These are phyloP conservation scores for Agrochola circellaris DNA, from an alignment of 2,888 invertebrate species.

Conservation along the genomic window DNA sequence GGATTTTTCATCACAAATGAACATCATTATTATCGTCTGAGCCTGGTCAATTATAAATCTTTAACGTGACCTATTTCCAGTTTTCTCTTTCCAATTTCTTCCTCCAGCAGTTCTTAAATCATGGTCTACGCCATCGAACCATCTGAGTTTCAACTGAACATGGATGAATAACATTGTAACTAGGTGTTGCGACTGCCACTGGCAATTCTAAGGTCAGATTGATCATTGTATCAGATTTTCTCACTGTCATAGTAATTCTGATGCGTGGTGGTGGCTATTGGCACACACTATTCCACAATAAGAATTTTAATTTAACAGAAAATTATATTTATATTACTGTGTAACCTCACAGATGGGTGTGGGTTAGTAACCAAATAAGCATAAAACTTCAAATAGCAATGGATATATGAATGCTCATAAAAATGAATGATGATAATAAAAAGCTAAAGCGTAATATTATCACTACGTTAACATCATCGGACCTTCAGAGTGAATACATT, in stretches of 20 bases:
- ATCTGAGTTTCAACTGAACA: background rate
- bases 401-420: background rate
- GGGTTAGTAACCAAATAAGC: background rate
- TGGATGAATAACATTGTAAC: background rate
- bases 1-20: background rate
- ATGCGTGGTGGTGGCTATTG: background rate
- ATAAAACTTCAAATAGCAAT: background rate
- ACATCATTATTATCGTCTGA: too few species aligned
- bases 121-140: too few species aligned
- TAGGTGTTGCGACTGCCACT: background rate
- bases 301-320: background rate
- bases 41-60: too few species aligned
- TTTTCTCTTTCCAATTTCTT: too few species aligned
- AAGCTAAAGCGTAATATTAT: constrained; percentile 31
- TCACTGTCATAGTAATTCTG: background rate
- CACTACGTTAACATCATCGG: constrained; percentile 23
- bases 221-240: background rate
- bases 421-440: constrained; percentile 17
- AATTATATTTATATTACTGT: background rate
- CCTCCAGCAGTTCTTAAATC: too few species aligned
- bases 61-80: too few species aligned
- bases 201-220: background rate
- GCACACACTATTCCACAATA: background rate
- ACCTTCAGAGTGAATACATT: constrained; percentile 50
- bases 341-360: background rate